phyloP scores from a whole-genome alignment of 2,797 vertebrate species.

The Labroides dimidiatus region DNA sequence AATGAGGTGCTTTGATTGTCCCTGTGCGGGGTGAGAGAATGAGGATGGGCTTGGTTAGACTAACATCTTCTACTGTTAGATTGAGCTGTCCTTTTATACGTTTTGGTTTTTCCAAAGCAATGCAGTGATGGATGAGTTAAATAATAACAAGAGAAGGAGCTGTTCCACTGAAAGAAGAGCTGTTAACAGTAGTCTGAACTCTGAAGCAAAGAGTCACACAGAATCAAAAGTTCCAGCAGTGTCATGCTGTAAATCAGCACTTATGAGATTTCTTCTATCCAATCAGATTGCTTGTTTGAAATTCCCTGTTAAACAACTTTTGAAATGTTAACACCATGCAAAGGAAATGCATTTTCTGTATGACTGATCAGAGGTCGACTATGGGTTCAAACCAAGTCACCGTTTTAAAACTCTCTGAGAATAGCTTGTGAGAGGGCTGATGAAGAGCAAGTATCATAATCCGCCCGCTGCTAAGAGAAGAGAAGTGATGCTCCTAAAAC shows the following conservation, averaged over 20 bases:
- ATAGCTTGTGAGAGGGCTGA: conserved; percentile 57
- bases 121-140: too few relatives aligned
- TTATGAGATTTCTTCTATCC: neutral
- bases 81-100: conserved; percentile 5
- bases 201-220: neutral
- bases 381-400: conserved; percentile 43
- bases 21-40: conserved; percentile 13
- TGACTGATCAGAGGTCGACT: conserved; percentile 35
- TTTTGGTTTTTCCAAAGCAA: too few relatives aligned
- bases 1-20: conserved; percentile 54
- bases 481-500: conserved; percentile 65
- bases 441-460: conserved; percentile 45
- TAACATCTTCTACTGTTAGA: conserved; percentile 6
- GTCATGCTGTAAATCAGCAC: neutral
- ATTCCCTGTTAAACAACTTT: neutral
- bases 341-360: conserved; percentile 4
- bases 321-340: neutral
- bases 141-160: too few relatives aligned
- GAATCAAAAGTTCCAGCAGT: neutral
- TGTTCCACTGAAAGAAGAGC: too few relatives aligned
- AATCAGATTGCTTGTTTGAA: neutral
- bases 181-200: too few relatives aligned
- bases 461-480: conserved; percentile 45
- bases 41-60: conserved; percentile 41
- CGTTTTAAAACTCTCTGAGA: conserved; percentile 51